phyloP scores from a whole-genome alignment of 2,797 vertebrate species.

The Oreochromis mossambicus region DNA sequence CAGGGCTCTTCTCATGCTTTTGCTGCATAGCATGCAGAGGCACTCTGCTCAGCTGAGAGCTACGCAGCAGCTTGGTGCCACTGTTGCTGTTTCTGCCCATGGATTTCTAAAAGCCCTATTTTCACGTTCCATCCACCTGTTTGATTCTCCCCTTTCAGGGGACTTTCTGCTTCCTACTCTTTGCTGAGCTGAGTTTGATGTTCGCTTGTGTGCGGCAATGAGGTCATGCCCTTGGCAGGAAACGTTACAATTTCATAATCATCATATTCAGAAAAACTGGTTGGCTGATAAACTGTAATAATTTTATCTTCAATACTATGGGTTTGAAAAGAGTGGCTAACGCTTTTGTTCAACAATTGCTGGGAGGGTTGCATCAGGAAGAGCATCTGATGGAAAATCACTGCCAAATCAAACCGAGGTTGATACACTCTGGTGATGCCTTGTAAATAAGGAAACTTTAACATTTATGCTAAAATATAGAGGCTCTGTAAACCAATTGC shows the following conservation, averaged over 20 bases:
- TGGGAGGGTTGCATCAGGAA: neutral
- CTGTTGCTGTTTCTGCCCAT: neutral
- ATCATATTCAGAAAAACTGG: neutral
- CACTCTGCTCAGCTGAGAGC: neutral
- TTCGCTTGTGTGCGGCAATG: neutral
- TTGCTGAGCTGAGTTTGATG: neutral
- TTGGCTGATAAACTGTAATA: neutral
- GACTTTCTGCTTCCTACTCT: neutral
- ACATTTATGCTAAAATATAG: rapidly evolving
- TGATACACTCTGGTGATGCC: rapidly evolving
- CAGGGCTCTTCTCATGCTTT: neutral
- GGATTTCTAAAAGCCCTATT: neutral
- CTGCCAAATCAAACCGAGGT: neutral
- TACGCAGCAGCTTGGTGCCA: neutral
- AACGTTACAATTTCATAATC: neutral
- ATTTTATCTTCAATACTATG: neutral
- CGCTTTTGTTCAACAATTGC: neutral
- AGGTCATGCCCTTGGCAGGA: neutral
- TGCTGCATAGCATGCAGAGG: neutral
- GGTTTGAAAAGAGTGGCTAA: neutral
- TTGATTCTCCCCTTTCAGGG: neutral
- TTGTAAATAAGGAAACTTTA: neutral
- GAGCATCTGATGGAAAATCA: neutral
- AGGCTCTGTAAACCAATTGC: neutral
- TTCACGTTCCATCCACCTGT: neutral